These are phyloP conservation scores for Morinoia aosen DNA, from an alignment of 2,888 invertebrate species.

Conservation along the genomic window DNA sequence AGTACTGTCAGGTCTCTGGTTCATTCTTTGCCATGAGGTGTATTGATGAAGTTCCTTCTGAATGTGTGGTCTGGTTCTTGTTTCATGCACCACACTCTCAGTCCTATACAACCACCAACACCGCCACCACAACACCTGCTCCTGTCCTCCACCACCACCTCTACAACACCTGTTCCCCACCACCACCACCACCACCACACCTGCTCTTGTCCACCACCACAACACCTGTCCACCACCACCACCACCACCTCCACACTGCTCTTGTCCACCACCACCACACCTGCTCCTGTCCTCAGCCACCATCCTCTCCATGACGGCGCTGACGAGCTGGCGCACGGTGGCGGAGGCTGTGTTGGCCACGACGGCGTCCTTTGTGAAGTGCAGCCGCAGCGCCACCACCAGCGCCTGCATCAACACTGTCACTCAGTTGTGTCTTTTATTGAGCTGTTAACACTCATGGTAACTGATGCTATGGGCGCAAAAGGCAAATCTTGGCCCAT, in stretches of 20 bases:
- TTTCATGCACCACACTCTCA: no score
- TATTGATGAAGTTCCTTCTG: no score
- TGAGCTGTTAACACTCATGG: slow-evolving; percentile 44
- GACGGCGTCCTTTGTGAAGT: slow-evolving; percentile 93
- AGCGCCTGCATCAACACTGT: slow-evolving; percentile 78
- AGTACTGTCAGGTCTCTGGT: no score
- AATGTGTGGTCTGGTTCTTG: no score
- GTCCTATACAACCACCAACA: no score
- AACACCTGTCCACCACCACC: background rate
- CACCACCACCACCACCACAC: no score
- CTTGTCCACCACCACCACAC: background rate
- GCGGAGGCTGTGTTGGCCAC: slow-evolving; percentile 98
- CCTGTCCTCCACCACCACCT: no score
- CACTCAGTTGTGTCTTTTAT: background rate
- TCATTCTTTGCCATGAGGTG: no score
- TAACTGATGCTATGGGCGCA: no score
- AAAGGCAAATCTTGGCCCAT: no score
- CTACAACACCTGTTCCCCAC: no score
- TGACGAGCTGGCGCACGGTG: slow-evolving; percentile 94
- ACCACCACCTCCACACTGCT: background rate
- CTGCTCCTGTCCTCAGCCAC: slow-evolving; percentile 77
- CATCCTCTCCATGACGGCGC: slow-evolving; percentile 90
- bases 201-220: background rate
- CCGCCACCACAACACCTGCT: background rate
- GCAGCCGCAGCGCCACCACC: slow-evolving; percentile 96